Conservation (phyloP, 2,888 invertebrate species). For the Mechanitis messenoides region DNA sequence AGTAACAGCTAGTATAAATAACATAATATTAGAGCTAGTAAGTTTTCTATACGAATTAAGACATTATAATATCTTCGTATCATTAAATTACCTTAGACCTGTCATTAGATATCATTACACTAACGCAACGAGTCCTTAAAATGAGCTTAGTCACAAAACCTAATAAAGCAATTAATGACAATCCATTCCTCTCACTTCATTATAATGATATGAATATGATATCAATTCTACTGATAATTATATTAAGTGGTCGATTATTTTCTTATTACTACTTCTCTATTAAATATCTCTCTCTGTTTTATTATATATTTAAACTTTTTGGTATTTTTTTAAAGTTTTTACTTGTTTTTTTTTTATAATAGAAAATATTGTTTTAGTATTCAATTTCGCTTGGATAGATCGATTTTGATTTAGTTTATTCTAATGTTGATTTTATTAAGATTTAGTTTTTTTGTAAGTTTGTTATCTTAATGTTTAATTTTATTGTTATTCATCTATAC, state of each 20-base stretch:
- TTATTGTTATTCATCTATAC: neutral
- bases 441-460: neutral
- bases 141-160: slow-evolving; percentile 24
- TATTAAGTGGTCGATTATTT: slow-evolving; percentile 32
- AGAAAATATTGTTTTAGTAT: no score
- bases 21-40: no score
- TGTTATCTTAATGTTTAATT: neutral
- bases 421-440: no score
- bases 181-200: slow-evolving; percentile 27
- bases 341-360: no score
- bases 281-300: no score
- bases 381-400: no score
- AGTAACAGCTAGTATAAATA: no score
- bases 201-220: slow-evolving; percentile 22
- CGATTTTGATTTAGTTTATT: no score
- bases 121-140: slow-evolving; percentile 1
- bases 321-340: no score
- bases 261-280: slow-evolving; percentile 5
- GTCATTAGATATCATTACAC: slow-evolving; percentile 1
- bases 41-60: no score
- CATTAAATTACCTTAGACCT: slow-evolving; percentile 2
- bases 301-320: no score
- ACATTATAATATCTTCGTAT: neutral
- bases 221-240: slow-evolving; percentile 23
- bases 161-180: slow-evolving; percentile 33